Percentiles rank a stretch among this genome's conserved stretches.
Evolutionary conservation across 2,113 vertebrate species (phyloP).

Genomic region (Dipodomys spectabilis): DNA sequence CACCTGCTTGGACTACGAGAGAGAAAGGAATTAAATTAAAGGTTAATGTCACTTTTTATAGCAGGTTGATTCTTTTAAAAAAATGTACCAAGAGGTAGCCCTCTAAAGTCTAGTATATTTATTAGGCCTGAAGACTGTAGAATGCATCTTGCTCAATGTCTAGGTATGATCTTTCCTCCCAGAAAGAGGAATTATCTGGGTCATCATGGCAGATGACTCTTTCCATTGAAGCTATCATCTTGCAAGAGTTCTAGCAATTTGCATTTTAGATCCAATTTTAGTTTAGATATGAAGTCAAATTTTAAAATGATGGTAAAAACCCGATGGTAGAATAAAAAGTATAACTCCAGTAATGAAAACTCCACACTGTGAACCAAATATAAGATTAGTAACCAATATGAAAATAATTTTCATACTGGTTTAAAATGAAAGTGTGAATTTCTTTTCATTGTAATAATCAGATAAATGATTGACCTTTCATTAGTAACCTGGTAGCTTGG

Average conservation of each 20-base stretch:
- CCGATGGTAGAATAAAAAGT: neutral
- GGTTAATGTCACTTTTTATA: conserved; percentile 82
- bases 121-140: conserved; percentile 64
- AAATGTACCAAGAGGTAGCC: conserved; percentile 65
- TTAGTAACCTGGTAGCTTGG: neutral
- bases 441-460: neutral
- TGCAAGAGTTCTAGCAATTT: neutral
- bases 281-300: neutral
- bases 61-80: conserved; percentile 75
- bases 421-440: neutral
- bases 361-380: neutral
- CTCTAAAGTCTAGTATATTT: conserved; percentile 77
- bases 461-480: conserved; percentile 19
- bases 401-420: neutral
- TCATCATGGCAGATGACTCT: neutral
- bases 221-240: neutral
- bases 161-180: conserved; percentile 39
- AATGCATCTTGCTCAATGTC: conserved; percentile 62
- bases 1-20: conserved; percentile 12
- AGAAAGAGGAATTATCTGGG: neutral
- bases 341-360: neutral
- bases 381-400: neutral
- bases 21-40: conserved; percentile 80
- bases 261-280: neutral
- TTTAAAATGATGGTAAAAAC: neutral